Base-by-base conservation (phyloP, 2,888 invertebrate species). In the Melanophora roralis region DNA sequence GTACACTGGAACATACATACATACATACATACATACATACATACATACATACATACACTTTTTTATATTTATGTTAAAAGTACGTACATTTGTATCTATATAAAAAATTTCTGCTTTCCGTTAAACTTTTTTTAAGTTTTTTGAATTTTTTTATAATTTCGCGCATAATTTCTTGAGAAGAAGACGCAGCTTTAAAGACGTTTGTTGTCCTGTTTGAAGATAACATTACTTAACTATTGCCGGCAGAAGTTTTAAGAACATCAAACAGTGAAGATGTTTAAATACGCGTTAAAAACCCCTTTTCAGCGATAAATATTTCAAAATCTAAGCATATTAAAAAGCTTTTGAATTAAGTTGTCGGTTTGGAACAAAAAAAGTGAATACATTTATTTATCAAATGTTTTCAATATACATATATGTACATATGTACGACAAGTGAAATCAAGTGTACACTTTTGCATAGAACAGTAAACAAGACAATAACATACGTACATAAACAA, bases 161-260 rank as follows among this genome's bases (percentile, higher is more conserved):
- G 85, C 83, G 84, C 85, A 85, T 83, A 80, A 83, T 85, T 85
- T 86, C 86, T 85, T 86, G 67, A 85, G 85, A 74, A 74, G 73
- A 73, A 78, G 73, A 77, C 75, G 60, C 47, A 78, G 74, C 60
- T 57, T 76, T 76, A 71, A 76, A 76, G 76, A 76, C 76, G 80
- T 79, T 78, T 85, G 83, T 78, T 87, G 84, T 86, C 87, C 86
- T 85, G 85, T 88, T 87, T 86, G 83, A 78, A 85, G 86, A 86
- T 88, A 86, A 85, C 75, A 68, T 78, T 76, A 82, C 64, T 76
- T 57, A 49, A 82, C 72, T 75, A 64, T 82, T 84, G 81, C 83
- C 83, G 84, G 82, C 87, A 88, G 89, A 89, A 88, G 87, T 88
- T 85, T 83, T 86, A 88, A 86, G 86, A 84, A 86, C 87, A 86